phyloP scores from a whole-genome alignment of 2,888 invertebrate species.

The Eremobia ochroleuca region DNA sequence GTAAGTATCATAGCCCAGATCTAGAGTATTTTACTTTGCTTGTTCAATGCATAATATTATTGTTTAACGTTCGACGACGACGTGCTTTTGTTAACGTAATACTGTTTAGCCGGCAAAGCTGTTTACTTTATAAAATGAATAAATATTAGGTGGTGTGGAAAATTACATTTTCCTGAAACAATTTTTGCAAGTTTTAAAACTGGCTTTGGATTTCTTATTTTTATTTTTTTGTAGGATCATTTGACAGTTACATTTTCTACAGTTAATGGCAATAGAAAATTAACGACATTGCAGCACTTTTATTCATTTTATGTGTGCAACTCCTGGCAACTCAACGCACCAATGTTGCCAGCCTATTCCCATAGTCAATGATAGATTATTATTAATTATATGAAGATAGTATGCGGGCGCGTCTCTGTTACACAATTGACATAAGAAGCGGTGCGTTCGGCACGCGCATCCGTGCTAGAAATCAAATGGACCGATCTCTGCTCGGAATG shows the following conservation, averaged over 20 bases:
- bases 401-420: constrained; percentile 67
- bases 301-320: constrained; percentile 1
- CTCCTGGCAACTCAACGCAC: constrained; percentile 15
- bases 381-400: constrained; percentile 40
- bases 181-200: background rate
- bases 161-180: constrained; percentile 32
- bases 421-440: constrained; percentile 63
- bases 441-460: constrained; percentile 65
- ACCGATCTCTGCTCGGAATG: constrained; percentile 72
- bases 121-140: constrained; percentile 47
- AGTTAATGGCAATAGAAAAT: background rate
- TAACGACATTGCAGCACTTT: background rate
- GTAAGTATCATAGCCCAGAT: background rate
- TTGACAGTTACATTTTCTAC: background rate
- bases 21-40: constrained; percentile 16
- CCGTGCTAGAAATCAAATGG: constrained; percentile 81
- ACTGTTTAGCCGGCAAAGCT: constrained; percentile 30
- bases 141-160: constrained; percentile 24
- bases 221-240: background rate
- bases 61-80: constrained; percentile 35
- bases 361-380: constrained; percentile 53
- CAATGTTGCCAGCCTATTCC: constrained; percentile 46
- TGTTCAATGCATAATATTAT: constrained; percentile 41
- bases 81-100: constrained; percentile 47
- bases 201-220: background rate